phyloP scores from a whole-genome alignment of 2,888 invertebrate species.

The Nudaria mundana region DNA sequence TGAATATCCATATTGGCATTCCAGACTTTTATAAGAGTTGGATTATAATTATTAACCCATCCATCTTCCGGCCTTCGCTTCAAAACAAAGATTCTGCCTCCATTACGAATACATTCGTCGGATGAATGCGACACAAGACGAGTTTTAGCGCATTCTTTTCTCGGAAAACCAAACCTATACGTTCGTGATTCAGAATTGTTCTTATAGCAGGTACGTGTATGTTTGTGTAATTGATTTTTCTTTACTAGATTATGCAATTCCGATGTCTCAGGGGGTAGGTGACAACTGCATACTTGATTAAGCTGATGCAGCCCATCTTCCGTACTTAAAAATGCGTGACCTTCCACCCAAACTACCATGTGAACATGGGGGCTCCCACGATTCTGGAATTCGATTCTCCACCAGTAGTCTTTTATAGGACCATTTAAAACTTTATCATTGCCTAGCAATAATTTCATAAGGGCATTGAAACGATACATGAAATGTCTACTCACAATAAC shows the following conservation, averaged over 20 bases:
- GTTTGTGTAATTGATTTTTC: constrained; percentile 17
- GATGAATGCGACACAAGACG: constrained; percentile 30
- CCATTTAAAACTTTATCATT: constrained; percentile 18
- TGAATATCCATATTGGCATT: constrained; percentile 3
- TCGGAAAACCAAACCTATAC: constrained; percentile 21
- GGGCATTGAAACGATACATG: no score
- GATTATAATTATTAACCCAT: constrained; percentile 7
- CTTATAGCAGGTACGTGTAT: constrained; percentile 14
- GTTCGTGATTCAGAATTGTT: constrained; percentile 6
- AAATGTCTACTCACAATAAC: no score
- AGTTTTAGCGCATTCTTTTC: constrained; percentile 9
- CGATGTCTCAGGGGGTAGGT: constrained; percentile 6
- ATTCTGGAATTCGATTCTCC: constrained; percentile 22
- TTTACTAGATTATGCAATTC: constrained; percentile 14
- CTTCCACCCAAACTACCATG: constrained; percentile 20
- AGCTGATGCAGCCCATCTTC: constrained; percentile 12
- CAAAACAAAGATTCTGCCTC: constrained; percentile 3
- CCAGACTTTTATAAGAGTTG: constrained; percentile 1
- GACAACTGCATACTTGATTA: constrained; percentile 8
- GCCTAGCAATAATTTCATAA: neutral
- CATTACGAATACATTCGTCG: constrained; percentile 1
- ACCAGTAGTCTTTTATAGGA: constrained; percentile 20
- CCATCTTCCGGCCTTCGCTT: neutral
- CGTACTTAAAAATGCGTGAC: constrained; percentile 10
- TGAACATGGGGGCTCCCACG: constrained; percentile 22